Evolutionary conservation across 2,113 vertebrate species (phyloP).

Genomic region (Australoheros scitulus): DNA sequence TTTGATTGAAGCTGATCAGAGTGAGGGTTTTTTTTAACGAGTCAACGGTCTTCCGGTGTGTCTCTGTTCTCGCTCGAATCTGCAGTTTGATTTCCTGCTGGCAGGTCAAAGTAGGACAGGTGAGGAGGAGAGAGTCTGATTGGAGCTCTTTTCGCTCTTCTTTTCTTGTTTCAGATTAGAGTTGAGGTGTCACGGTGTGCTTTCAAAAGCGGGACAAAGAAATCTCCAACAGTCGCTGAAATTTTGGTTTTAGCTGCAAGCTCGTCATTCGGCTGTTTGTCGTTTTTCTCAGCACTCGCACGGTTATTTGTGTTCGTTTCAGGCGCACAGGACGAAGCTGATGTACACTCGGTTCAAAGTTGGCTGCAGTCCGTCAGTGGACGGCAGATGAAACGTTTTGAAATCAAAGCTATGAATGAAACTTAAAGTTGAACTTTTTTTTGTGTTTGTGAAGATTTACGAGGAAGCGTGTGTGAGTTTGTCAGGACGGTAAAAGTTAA

Average conservation of each 20-base stretch:
- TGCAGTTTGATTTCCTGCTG: constrained; percentile 60
- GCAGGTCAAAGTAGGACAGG: constrained; percentile 54
- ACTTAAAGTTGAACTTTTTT: constrained; percentile 1
- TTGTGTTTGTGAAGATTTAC: constrained; percentile 12
- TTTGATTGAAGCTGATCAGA: neutral
- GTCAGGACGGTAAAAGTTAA: constrained; percentile 53
- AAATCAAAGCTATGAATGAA: constrained; percentile 12
- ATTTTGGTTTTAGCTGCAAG: neutral
- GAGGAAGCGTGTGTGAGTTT: neutral
- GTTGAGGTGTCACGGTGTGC: constrained; percentile 5
- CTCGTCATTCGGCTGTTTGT: neutral
- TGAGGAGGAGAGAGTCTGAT: neutral
- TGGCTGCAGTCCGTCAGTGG: constrained; percentile 1
- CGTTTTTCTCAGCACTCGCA: neutral
- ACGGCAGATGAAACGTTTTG: neutral
- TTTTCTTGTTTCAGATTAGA: neutral
- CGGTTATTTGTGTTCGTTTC: neutral
- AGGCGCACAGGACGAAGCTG: neutral
- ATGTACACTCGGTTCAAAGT: constrained; percentile 6
- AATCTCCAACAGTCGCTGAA: neutral
- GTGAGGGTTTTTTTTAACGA: neutral
- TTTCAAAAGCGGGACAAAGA: neutral
- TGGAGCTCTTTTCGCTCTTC: neutral
- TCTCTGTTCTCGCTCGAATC: neutral
- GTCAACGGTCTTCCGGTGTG: neutral